These are phyloP conservation scores for Notolabrus celidotus DNA, from an alignment of 2,797 vertebrate species.

Conservation along the genomic window DNA sequence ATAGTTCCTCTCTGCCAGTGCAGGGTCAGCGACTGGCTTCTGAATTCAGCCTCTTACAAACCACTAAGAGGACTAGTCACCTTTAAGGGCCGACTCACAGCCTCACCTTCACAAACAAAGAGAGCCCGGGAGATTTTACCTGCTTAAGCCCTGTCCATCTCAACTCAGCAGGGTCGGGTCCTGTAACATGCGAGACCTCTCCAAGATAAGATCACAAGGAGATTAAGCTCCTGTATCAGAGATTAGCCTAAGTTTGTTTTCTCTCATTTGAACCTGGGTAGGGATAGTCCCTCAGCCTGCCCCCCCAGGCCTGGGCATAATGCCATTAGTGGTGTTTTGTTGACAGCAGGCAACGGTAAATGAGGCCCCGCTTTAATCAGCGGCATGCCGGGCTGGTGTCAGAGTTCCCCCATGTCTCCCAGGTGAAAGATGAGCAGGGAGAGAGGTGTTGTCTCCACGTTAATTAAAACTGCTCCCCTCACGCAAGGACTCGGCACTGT, in stretches of 20 bases:
- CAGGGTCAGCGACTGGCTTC: slow-evolving; percentile 66
- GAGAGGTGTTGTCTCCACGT: slow-evolving; percentile 84
- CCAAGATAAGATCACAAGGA: slow-evolving; percentile 74
- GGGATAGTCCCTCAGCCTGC: slow-evolving; percentile 75
- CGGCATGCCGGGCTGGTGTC: slow-evolving; percentile 85
- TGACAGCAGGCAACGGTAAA: slow-evolving; percentile 88
- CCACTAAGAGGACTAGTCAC: slow-evolving; percentile 61
- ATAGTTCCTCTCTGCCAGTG: slow-evolving; percentile 60
- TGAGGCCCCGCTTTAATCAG: slow-evolving; percentile 90
- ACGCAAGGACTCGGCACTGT: slow-evolving; percentile 63
- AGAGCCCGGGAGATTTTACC: slow-evolving; percentile 57
- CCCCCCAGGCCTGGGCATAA: slow-evolving; percentile 83
- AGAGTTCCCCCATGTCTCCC: slow-evolving; percentile 87
- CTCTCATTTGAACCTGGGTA: slow-evolving; percentile 80
- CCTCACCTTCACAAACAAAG: slow-evolving; percentile 55
- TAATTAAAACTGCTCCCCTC: slow-evolving; percentile 86
- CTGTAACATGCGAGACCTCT: slow-evolving; percentile 59
- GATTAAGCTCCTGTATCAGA: slow-evolving; percentile 82
- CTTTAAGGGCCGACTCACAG: slow-evolving; percentile 54
- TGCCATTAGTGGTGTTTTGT: slow-evolving; percentile 89
- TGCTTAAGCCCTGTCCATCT: slow-evolving; percentile 65
- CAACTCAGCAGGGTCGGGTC: slow-evolving; percentile 32
- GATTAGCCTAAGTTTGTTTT: slow-evolving; percentile 83
- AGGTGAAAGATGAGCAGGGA: slow-evolving; percentile 90
- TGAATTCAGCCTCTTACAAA: slow-evolving; percentile 52